These are phyloP conservation scores for Tyrannus savana DNA, from an alignment of 2,113 vertebrate genomes.

Conservation along the genomic window DNA sequence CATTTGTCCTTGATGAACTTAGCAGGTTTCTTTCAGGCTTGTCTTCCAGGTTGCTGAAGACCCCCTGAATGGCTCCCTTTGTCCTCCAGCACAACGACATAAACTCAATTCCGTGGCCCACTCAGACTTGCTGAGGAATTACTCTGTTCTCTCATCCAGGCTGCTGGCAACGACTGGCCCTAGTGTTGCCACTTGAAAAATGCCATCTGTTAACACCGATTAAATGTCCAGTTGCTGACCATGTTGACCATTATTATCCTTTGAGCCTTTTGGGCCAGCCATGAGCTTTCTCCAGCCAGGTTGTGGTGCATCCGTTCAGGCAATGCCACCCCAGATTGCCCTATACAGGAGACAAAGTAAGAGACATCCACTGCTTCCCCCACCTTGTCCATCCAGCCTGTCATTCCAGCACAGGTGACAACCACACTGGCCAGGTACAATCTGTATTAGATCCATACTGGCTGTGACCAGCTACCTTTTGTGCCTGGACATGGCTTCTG, in stretches of 20 bases:
- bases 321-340: background rate
- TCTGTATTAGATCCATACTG: background rate
- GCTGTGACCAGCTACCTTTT: background rate
- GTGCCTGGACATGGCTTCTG: background rate
- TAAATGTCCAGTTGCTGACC: background rate
- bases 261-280: background rate
- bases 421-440: fast-evolving
- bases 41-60: background rate
- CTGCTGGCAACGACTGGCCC: background rate
- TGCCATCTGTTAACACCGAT: background rate
- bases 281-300: background rate
- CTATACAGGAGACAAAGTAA: background rate
- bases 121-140: background rate
- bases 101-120: background rate
- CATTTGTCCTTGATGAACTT: background rate
- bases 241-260: background rate
- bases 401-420: background rate
- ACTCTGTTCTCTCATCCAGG: background rate
- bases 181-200: background rate
- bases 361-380: background rate
- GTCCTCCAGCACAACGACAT: background rate
- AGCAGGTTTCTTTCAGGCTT: background rate
- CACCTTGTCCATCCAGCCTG: background rate
- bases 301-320: background rate
- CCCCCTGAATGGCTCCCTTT: background rate